phyloP scores from a whole-genome alignment of 2,113 vertebrate genomes.

The Hyla sarda region DNA sequence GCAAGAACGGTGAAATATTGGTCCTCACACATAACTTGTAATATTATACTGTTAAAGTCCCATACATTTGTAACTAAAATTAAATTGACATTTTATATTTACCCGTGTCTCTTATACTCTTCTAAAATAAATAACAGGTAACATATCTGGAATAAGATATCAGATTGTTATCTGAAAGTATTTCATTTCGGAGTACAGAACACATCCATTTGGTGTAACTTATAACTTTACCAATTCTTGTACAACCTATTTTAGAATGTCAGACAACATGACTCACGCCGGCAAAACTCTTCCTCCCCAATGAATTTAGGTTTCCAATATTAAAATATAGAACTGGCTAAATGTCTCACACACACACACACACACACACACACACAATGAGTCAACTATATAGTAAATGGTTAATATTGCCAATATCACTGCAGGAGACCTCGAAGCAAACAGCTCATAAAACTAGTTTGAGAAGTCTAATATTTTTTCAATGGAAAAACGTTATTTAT shows the following conservation, averaged over 20 bases:
- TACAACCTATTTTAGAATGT: slow-evolving; percentile 50
- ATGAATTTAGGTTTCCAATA: slow-evolving; percentile 61
- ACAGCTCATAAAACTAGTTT: slow-evolving; percentile 10
- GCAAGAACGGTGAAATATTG: no score
- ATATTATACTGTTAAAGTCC: no score
- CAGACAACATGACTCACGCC: slow-evolving; percentile 26
- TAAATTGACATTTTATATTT: no score
- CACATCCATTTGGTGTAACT: background rate
- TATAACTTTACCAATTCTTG: background rate
- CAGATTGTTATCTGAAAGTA: background rate
- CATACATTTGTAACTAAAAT: no score
- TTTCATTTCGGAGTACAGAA: background rate
- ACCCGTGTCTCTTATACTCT: no score
- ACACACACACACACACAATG: slow-evolving; percentile 17
- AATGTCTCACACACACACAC: no score
- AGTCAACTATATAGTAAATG: slow-evolving; percentile 28
- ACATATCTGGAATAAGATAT: background rate
- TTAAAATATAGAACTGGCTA: background rate
- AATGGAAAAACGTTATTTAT: background rate
- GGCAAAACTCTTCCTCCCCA: slow-evolving; percentile 16
- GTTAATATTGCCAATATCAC: slow-evolving; percentile 34
- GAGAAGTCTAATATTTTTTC: background rate
- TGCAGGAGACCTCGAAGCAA: background rate
- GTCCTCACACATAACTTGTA: no score
- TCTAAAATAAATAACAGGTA: background rate